Conservation (phyloP, 1,140 invertebrate species). For the Philopotamus ludificatus region DNA sequence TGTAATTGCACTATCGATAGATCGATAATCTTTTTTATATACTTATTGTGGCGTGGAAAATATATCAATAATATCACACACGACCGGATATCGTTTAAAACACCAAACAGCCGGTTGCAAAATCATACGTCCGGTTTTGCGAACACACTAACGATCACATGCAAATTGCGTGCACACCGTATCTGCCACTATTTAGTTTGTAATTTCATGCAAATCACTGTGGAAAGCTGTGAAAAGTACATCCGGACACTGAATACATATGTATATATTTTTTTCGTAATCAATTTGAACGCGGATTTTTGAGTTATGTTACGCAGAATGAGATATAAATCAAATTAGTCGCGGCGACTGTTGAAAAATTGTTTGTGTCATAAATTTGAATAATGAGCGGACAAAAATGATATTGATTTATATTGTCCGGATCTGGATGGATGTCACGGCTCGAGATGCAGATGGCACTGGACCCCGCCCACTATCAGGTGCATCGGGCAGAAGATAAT, state of each 20-base stretch:
- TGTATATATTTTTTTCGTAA: too few relatives aligned
- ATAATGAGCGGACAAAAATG: background rate
- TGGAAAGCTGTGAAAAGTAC: background rate
- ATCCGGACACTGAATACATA: too few relatives aligned
- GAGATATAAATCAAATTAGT: background rate
- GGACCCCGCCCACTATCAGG: background rate
- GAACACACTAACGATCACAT: background rate
- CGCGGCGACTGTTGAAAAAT: background rate
- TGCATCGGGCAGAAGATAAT: background rate
- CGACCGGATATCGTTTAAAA: constrained; percentile 6
- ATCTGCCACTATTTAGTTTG: background rate
- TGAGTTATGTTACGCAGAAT: too few relatives aligned
- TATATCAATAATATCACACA: background rate
- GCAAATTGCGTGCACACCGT: constrained; percentile 2
- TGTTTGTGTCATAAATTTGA: background rate
- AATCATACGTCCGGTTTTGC: constrained; percentile 9
- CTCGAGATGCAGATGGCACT: background rate
- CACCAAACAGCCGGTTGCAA: background rate
- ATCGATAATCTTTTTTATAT: background rate
- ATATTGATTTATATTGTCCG: constrained; percentile 4
- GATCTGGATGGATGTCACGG: background rate
- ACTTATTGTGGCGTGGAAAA: background rate
- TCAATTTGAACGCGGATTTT: too few relatives aligned
- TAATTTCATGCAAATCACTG: background rate
- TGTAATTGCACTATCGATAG: constrained; percentile 21